Evolutionary conservation across 2,888 invertebrate genomes (phyloP).

Genomic region (Drosophila mimica): DNA sequence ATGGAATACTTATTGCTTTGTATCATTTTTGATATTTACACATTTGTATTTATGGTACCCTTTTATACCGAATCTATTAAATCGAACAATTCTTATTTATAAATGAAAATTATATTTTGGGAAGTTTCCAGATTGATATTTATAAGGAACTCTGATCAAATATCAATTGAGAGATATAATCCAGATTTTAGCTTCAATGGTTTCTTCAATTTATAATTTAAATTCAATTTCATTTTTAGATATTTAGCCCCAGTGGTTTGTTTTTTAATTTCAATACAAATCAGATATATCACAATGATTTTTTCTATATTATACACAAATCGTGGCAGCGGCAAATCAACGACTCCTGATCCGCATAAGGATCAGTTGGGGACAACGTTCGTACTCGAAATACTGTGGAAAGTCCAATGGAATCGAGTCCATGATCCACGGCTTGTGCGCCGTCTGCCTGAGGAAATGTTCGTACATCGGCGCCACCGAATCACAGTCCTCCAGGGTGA

Average conservation of each 20-base stretch:
- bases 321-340: conserved; percentile 6
- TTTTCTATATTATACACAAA: neutral
- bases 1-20: conserved; percentile 14
- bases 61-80: conserved; percentile 16
- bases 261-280: neutral
- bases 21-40: conserved; percentile 9
- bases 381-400: conserved; percentile 92
- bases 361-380: conserved; percentile 91
- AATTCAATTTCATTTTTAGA: neutral
- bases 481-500: conserved; percentile 92
- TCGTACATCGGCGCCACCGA: conserved; percentile 95
- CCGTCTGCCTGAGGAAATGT: conserved; percentile 88
- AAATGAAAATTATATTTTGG: neutral
- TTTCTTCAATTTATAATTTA: too few species aligned
- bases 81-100: conserved; percentile 22
- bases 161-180: neutral
- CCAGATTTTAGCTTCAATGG: neutral
- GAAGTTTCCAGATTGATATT: neutral
- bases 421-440: conserved; percentile 86
- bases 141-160: neutral
- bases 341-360: conserved; percentile 88
- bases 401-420: conserved; percentile 89
- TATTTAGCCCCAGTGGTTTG: neutral
- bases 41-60: conserved; percentile 13
- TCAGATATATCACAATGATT: neutral